Base-by-base conservation (phyloP, 2,797 vertebrate genomes). In the Gallirallus australis region DNA sequence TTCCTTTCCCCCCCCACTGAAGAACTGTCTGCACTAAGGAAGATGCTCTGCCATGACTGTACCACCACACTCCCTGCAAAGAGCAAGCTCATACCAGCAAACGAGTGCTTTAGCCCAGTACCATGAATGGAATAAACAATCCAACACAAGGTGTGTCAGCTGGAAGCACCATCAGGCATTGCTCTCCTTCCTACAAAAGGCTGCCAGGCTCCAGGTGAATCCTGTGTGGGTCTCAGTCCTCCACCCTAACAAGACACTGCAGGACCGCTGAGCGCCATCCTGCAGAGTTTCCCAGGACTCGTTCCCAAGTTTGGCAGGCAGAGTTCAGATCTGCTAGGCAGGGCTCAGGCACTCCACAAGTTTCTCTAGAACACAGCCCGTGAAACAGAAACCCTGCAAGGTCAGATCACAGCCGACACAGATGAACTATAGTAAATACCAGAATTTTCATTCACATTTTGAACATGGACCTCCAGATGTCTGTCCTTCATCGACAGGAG, bases 241-340 rank as follows among this genome's bases (percentile, higher is more conserved):
- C 54, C 37, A 54, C 40, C 33, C 31, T 33, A 54, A 69, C 5
- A 31, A 3, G 70, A 70, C 0, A 0, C 15, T n/a, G 27, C 60
- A 63, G 56, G 30, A 75, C 20, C 21, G 54, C 35, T 5, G 23
- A 48, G 40, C 0, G 0, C 11, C 5, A 1, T 52, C 33, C 31
- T n/a, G 28, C n/a, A 28, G 60, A 24, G 60, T 19, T 81, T 81
- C 47, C 31, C 19, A 33, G 40, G 40, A 28, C 35, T 73, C 19
- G 10, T 47, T 48, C 28, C 56, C 15, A 24, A 1, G 0, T 45
- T 33, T 2, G 7, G 14, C 37, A 30, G 0, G 0, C 30, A 2
- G 4, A 57, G 31, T 19, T 82, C 37, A 47, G 14, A 30, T 39
- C 42, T 25, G 7, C 20, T n/a, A 12, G n/a, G 27, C 30, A n/a